A percentile compares a stretch with the other conserved stretches of the same genome.
phyloP scores from a whole-genome alignment of 35 echinoderm and acorn worm genomes.

The Apostichopus parvimensis region DNA sequence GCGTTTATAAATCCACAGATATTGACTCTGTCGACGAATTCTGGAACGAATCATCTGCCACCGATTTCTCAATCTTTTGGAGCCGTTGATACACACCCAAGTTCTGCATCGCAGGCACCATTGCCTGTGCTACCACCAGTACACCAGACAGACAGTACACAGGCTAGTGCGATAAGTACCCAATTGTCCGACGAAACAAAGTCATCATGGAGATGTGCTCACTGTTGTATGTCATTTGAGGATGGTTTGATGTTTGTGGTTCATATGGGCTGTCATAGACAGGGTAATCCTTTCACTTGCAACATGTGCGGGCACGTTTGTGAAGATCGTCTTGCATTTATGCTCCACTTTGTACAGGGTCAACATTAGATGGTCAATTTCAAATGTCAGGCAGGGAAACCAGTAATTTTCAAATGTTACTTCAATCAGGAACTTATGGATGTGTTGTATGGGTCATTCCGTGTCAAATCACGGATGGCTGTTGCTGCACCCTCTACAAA shows the following conservation, averaged over 20 bases:
- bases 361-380: constrained; percentile 44
- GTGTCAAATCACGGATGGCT: no score
- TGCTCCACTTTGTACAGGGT: constrained; percentile 71
- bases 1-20: no score
- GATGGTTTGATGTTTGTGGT: constrained; percentile 73
- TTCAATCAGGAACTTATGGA: no score
- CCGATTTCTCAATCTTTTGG: no score
- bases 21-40: no score
- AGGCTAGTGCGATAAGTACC: not conserved
- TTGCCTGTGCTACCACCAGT: not conserved
- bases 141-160: not conserved
- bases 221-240: constrained; percentile 77
- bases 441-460: no score
- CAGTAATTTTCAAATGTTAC: not conserved
- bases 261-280: constrained; percentile 76
- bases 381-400: not conserved
- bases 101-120: no score
- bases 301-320: constrained; percentile 69
- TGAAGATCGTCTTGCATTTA: constrained; percentile 65
- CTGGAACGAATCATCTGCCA: no score
- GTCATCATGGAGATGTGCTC: constrained; percentile 54
- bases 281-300: constrained; percentile 53
- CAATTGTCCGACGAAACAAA: not conserved
- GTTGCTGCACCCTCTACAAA: no score
- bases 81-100: no score